Conservation (phyloP, 2,113 vertebrate species). For the Upupa epops region DNA sequence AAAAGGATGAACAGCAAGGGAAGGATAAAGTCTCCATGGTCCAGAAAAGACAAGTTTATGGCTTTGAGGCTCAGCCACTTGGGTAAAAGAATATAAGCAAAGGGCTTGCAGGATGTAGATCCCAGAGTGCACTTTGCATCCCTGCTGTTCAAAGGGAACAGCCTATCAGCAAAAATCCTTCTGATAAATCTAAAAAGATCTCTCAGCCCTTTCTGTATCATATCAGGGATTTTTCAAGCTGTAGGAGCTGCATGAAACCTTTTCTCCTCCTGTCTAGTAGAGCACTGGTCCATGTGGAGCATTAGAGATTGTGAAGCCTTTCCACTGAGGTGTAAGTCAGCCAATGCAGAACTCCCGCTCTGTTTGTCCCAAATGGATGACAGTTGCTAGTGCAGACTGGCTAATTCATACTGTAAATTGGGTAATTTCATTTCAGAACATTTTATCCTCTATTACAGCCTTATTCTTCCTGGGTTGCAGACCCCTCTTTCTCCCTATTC, state of each 20-base stretch:
- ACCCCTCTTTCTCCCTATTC: background rate
- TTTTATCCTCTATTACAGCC: slow-evolving; percentile 10
- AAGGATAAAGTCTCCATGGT: background rate
- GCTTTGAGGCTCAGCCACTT: background rate
- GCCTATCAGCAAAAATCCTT: background rate
- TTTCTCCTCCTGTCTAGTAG: background rate
- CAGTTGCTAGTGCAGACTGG: background rate
- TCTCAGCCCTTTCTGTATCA: background rate
- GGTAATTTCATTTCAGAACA: slow-evolving; percentile 13
- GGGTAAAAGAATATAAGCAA: background rate
- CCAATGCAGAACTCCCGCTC: background rate
- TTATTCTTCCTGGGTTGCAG: background rate
- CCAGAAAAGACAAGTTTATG: background rate
- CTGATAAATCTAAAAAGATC: slow-evolving; percentile 20
- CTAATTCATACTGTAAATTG: background rate
- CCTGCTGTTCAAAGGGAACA: background rate
- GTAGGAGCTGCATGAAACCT: background rate
- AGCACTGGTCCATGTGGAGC: background rate
- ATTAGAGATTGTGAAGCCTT: background rate
- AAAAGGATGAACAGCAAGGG: background rate
- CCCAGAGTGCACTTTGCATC: background rate
- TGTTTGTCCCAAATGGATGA: slow-evolving; percentile 13
- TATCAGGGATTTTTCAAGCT: background rate
- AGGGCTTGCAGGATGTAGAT: background rate
- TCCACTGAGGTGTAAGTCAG: background rate